Evolutionary conservation across 2,113 vertebrate genomes (phyloP).

Genomic region (Mastomys coucha): DNA sequence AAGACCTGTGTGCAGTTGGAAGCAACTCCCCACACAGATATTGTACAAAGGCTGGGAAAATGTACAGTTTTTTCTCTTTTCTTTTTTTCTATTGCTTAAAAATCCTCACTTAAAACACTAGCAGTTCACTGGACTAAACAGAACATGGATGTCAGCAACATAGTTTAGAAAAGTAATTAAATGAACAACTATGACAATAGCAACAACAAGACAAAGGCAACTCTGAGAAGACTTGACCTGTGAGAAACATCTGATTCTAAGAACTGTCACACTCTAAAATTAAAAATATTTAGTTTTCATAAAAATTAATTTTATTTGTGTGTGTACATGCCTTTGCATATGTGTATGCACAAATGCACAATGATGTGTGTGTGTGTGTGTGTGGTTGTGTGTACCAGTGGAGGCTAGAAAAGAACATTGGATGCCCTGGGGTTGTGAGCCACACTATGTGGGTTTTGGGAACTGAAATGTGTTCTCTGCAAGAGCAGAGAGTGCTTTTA

Average conservation of each 20-base stretch:
- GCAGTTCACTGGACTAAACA: neutral
- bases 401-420: neutral
- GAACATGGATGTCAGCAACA: neutral
- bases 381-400: neutral
- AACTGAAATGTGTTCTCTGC: neutral
- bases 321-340: no score
- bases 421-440: neutral
- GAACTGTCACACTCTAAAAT: neutral
- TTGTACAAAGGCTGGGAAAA: neutral
- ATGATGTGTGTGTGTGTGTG: no score
- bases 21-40: neutral
- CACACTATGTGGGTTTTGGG: neutral
- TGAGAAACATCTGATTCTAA: neutral
- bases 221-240: neutral
- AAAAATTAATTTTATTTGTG: neutral
- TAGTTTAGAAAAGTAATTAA: neutral
- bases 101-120: neutral
- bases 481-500: neutral
- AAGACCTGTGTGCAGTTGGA: neutral
- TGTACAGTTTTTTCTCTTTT: no score
- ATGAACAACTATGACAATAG: neutral
- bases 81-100: neutral
- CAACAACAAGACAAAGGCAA: neutral
- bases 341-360: neutral
- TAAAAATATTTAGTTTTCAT: conserved; percentile 13